A percentile compares a stretch with the other conserved stretches of the same genome.
phyloP scores from a whole-genome alignment of 1,140 invertebrate species.

The Hyphantria cunea region DNA sequence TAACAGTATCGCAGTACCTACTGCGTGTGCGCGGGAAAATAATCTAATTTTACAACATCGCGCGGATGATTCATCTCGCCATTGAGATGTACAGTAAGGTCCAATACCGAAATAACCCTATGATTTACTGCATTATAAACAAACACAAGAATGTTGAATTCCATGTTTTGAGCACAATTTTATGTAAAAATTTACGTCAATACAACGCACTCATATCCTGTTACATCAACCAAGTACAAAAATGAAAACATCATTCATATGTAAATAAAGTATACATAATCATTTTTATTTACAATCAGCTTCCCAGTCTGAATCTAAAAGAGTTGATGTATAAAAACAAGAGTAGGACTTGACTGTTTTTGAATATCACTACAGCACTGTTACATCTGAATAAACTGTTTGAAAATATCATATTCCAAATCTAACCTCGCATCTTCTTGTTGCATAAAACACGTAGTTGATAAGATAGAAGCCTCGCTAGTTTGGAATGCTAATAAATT shows the following conservation, averaged over 20 bases:
- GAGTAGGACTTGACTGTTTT: neutral
- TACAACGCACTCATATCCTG: conserved; percentile 8
- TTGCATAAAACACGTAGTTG: too few relatives aligned
- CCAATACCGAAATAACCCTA: conserved; percentile 38
- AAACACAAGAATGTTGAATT: conserved; percentile 14
- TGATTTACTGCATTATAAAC: conserved; percentile 39
- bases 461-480: too few relatives aligned
- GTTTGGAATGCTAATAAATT: too few relatives aligned
- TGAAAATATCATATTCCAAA: too few relatives aligned
- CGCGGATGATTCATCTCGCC: conserved; percentile 47
- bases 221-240: conserved; percentile 11
- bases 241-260: conserved; percentile 1
- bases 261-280: neutral
- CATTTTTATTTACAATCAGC: neutral
- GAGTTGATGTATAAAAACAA: neutral
- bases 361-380: too few relatives aligned
- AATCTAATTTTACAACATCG: conserved; percentile 47
- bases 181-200: conserved; percentile 1
- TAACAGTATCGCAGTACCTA: neutral
- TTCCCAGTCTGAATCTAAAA: neutral
- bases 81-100: conserved; percentile 52
- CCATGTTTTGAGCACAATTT: conserved; percentile 15
- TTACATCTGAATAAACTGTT: too few relatives aligned
- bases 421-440: too few relatives aligned
- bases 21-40: conserved; percentile 32